Evolutionary conservation across 2,113 vertebrate species (phyloP).

Genomic region (Mola mola): DNA sequence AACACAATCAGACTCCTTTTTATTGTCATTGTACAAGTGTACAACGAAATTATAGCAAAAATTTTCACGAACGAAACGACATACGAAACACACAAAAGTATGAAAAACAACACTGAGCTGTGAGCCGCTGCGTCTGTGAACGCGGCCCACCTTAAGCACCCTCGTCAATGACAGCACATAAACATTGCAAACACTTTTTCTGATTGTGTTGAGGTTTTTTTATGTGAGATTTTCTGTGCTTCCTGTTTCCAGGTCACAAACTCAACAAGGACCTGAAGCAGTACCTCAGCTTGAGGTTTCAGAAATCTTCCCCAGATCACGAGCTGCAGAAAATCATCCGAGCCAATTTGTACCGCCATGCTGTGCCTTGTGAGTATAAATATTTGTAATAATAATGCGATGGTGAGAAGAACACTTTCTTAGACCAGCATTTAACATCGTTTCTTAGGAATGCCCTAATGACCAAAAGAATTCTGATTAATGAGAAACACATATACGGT

Average conservation of each 20-base stretch:
- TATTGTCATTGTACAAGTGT: too few relatives aligned
- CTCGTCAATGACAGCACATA: conserved; percentile 10
- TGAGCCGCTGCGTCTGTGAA: too few relatives aligned
- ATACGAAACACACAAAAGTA: too few relatives aligned
- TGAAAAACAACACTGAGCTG: too few relatives aligned
- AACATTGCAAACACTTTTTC: background rate
- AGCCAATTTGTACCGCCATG: conserved; percentile 94
- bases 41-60: too few relatives aligned
- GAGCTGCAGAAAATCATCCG: conserved; percentile 93
- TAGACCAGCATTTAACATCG: conserved; percentile 7
- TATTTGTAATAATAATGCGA: conserved; percentile 8
- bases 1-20: too few relatives aligned
- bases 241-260: conserved; percentile 84
- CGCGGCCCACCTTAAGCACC: too few relatives aligned
- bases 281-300: conserved; percentile 93
- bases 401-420: background rate
- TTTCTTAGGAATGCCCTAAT: conserved; percentile 5
- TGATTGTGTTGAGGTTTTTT: conserved; percentile 3
- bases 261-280: conserved; percentile 93
- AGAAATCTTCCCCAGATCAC: conserved; percentile 91
- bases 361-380: conserved; percentile 98
- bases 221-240: conserved; percentile 22
- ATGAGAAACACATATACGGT: too few relatives aligned
- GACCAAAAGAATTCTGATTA: too few relatives aligned
- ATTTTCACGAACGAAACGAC: too few relatives aligned